Percentiles rank a stretch among this genome's conserved stretches.
Conservation (phyloP, 1,140 invertebrate genomes). For the Fopius arisanus region DNA sequence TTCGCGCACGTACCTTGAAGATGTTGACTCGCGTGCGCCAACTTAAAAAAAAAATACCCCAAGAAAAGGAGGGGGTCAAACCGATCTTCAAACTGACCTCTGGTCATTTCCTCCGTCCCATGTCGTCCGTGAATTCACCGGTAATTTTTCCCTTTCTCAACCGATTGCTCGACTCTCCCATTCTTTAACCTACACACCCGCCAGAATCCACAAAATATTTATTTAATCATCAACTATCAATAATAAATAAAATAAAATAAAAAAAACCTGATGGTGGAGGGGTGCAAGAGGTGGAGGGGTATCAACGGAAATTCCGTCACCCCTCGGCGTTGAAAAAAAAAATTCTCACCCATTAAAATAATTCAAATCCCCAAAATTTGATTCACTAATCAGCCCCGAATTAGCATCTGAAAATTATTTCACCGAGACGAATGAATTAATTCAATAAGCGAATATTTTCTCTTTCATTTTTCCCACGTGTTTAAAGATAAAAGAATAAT, state of each 20-base stretch:
- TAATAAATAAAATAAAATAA: too few relatives aligned
- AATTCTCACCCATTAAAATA: not conserved
- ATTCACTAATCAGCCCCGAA: not conserved
- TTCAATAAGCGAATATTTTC: not conserved
- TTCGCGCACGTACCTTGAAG: constrained; percentile 19
- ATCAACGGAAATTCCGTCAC: too few relatives aligned
- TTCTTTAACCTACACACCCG: too few relatives aligned
- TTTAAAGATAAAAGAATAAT: constrained; percentile 9
- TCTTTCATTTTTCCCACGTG: not conserved
- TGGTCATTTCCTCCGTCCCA: not conserved
- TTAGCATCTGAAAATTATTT: not conserved
- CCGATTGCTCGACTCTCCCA: too few relatives aligned
- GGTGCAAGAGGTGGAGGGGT: too few relatives aligned
- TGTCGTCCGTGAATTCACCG: not conserved
- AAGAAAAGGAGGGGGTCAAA: not conserved
- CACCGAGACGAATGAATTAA: not conserved
- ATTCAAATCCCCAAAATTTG: not conserved
- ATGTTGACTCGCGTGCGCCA: constrained; percentile 50
- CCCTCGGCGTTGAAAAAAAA: not conserved
- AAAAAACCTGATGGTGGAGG: too few relatives aligned
- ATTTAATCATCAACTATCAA: too few relatives aligned
- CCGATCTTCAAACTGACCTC: not conserved
- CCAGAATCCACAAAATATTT: too few relatives aligned
- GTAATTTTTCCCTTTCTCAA: not conserved
- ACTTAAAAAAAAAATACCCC: constrained; percentile 47